Conservation (phyloP, 2,888 invertebrate species). For the Erynnis tages region DNA sequence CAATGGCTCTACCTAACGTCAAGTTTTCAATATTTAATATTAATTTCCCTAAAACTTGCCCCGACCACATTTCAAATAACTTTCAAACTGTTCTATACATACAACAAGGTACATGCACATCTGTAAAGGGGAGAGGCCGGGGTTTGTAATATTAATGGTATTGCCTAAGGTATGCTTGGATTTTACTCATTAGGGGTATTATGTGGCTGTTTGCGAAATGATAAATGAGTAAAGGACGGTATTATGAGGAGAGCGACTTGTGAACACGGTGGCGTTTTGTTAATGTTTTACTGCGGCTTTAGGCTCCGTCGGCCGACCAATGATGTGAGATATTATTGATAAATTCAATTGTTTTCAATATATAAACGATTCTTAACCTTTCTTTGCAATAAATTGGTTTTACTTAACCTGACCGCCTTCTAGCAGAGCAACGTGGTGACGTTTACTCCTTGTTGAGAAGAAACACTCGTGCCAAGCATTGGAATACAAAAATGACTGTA, state of each 20-base stretch:
- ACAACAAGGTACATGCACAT: conserved; percentile 34
- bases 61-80: conserved; percentile 38
- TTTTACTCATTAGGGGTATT: conserved; percentile 79
- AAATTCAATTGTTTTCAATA: conserved; percentile 18
- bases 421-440: too few species aligned
- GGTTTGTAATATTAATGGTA: conserved; percentile 73
- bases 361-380: not conserved
- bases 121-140: conserved; percentile 53
- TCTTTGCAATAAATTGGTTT: too few species aligned
- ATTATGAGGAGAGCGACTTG: conserved; percentile 57
- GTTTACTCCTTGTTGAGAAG: too few species aligned
- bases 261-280: conserved; percentile 57
- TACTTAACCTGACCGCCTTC: too few species aligned
- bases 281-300: conserved; percentile 59
- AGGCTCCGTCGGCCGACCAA: conserved; percentile 43
- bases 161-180: conserved; percentile 75
- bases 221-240: conserved; percentile 68
- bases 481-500: too few species aligned
- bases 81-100: conserved; percentile 39
- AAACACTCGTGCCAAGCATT: too few species aligned
- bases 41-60: not conserved
- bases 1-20: too few species aligned
- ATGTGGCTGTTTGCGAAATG: conserved; percentile 73
- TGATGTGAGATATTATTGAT: conserved; percentile 30
- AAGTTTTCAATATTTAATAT: too few species aligned